These are phyloP conservation scores for Lamprotornis superbus DNA, from an alignment of 2,113 vertebrate genomes.

Conservation along the genomic window DNA sequence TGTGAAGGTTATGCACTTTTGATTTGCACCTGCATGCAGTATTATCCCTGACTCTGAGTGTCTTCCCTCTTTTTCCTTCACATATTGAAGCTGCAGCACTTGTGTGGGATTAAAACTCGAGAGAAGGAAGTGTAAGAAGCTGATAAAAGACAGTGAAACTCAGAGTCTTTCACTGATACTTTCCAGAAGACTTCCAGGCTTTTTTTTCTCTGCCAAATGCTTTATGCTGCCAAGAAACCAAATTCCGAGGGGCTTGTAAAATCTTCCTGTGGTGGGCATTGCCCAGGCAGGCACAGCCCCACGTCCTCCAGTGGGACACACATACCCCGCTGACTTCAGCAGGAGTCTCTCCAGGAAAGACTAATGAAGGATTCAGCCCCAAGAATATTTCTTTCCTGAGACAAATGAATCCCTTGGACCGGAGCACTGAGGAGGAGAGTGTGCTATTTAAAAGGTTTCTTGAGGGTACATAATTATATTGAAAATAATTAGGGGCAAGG, in stretches of 20 bases:
- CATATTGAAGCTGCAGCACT: not conserved
- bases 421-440: not conserved
- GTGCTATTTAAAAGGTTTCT: constrained; percentile 66
- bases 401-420: constrained; percentile 48
- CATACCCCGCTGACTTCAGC: not conserved
- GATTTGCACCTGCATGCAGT: not conserved
- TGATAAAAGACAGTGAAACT: not conserved
- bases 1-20: rapidly evolving
- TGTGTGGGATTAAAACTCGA: not conserved
- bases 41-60: not conserved
- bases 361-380: constrained; percentile 39
- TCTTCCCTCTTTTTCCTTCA: not conserved
- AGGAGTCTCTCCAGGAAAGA: not conserved
- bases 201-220: not conserved
- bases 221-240: not conserved
- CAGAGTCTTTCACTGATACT: not conserved
- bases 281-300: not conserved
- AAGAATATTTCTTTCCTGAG: constrained; percentile 29
- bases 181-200: not conserved
- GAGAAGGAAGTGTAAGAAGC: not conserved
- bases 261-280: not conserved
- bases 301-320: not conserved
- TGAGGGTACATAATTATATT: constrained; percentile 53
- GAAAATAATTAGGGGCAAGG: constrained; percentile 63
- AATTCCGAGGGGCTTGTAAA: not conserved